Conservation (phyloP, 1,140 invertebrate genomes). For the Drosophila sproati region DNA sequence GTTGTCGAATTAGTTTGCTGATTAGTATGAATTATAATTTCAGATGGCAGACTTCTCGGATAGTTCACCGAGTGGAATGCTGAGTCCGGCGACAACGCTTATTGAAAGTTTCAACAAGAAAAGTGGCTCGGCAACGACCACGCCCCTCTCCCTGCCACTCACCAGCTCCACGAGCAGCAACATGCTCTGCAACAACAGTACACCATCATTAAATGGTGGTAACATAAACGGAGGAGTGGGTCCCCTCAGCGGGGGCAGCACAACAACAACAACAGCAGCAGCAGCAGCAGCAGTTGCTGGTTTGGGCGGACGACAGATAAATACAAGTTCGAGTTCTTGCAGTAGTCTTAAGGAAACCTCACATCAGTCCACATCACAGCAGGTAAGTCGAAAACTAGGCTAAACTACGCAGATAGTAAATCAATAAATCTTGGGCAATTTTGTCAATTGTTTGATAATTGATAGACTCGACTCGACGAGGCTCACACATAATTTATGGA, state of each 20-base stretch:
- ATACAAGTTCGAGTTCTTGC: constrained; percentile 78
- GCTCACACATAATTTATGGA: constrained; percentile 9
- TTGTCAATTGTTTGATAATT: constrained; percentile 28
- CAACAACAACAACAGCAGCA: constrained; percentile 10
- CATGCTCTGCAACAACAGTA: constrained; percentile 4
- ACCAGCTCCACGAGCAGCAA: constrained; percentile 14
- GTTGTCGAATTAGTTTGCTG: neutral
- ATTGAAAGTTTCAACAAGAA: constrained; percentile 84
- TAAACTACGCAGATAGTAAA: neutral
- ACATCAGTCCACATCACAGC: constrained; percentile 80
- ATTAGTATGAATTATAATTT: constrained; percentile 1
- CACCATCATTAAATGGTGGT: constrained; percentile 60
- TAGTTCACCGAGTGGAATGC: constrained; percentile 73
- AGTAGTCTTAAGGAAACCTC: constrained; percentile 85
- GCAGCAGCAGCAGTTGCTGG: constrained; percentile 35
- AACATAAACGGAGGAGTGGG: constrained; percentile 20
- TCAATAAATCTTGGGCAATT: neutral
- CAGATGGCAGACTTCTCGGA: constrained; percentile 85
- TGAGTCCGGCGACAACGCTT: constrained; percentile 76
- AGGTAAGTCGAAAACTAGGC: constrained; percentile 55
- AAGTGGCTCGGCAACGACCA: constrained; percentile 38
- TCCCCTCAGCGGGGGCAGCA: constrained; percentile 30
- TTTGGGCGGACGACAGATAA: constrained; percentile 70
- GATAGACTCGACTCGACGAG: neutral
- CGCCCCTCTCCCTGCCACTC: constrained; percentile 24